A percentile compares a stretch with the other conserved stretches of the same genome.
These are phyloP conservation scores for Drosophila mulleri DNA, from an alignment of 2,888 invertebrate genomes.

Conservation along the genomic window DNA sequence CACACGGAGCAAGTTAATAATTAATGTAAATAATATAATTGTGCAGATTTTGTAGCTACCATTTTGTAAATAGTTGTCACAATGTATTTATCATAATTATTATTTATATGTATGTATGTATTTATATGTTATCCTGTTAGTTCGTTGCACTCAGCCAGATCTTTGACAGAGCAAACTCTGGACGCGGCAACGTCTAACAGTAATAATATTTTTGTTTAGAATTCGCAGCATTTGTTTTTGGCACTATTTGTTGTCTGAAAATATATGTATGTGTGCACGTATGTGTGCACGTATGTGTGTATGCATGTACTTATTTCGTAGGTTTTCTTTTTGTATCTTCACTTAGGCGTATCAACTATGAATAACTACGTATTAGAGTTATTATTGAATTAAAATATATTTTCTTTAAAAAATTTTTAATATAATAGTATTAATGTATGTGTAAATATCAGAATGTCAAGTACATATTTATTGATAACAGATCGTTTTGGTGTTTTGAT, in stretches of 20 bases:
- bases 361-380: slow-evolving; percentile 51
- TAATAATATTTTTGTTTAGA: slow-evolving; percentile 28
- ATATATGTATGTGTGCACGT: slow-evolving; percentile 31
- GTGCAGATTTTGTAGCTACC: slow-evolving; percentile 35
- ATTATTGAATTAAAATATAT: slow-evolving; percentile 67
- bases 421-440: slow-evolving; percentile 74
- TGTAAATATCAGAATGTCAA: slow-evolving; percentile 81
- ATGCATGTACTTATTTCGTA: slow-evolving; percentile 33
- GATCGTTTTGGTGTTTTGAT: slow-evolving; percentile 76
- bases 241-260: slow-evolving; percentile 57
- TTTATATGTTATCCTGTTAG: slow-evolving; percentile 35
- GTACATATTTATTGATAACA: slow-evolving; percentile 79
- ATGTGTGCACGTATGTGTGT: slow-evolving; percentile 28
- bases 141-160: slow-evolving; percentile 28
- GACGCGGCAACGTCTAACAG: slow-evolving; percentile 28
- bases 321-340: slow-evolving; percentile 13
- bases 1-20: slow-evolving; percentile 9
- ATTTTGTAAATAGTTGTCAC: slow-evolving; percentile 60
- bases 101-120: slow-evolving; percentile 29
- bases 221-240: slow-evolving; percentile 44
- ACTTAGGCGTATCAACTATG: slow-evolving; percentile 34
- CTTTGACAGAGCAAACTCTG: not conserved
- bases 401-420: slow-evolving; percentile 69
- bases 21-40: slow-evolving; percentile 29
- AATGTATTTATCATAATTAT: slow-evolving; percentile 58